These are phyloP conservation scores for Cephus rjabovi DNA, from an alignment of 2,888 invertebrate genomes.

Conservation along the genomic window DNA sequence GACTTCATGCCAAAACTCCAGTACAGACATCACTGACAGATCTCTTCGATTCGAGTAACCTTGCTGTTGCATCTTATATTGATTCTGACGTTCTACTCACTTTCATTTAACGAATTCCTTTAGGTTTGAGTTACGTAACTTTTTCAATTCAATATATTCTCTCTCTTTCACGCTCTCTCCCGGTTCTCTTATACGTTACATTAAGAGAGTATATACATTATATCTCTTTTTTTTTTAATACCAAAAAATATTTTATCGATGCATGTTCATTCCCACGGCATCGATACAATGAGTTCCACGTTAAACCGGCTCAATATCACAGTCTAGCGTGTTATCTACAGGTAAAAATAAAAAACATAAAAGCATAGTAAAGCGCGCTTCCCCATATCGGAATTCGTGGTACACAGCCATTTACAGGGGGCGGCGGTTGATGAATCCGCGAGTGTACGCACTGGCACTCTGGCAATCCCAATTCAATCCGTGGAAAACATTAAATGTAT, in stretches of 20 bases:
- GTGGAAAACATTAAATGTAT: not conserved
- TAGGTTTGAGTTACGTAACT: not conserved
- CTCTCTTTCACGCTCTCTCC: too few species aligned
- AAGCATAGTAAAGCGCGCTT: conserved; percentile 18
- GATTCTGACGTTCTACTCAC: not conserved
- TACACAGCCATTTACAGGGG: conserved; percentile 39
- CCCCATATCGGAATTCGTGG: conserved; percentile 39
- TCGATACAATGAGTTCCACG: not conserved
- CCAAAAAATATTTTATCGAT: not conserved
- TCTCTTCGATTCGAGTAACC: not conserved
- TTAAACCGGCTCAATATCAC: not conserved
- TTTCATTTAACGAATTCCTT: not conserved
- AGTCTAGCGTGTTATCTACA: not conserved
- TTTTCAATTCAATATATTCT: not conserved
- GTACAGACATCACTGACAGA: not conserved
- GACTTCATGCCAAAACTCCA: not conserved
- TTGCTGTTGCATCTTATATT: not conserved
- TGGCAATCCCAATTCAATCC: not conserved
- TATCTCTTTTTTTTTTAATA: not conserved
- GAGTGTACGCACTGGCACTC: conserved; percentile 6
- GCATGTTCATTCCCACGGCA: not conserved
- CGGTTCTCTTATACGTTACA: too few species aligned
- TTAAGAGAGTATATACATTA: not conserved
- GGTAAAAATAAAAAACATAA: not conserved
- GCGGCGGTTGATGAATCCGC: conserved; percentile 39